Conservation (phyloP, 1,140 invertebrate genomes). For the Melanaphis sacchari region DNA sequence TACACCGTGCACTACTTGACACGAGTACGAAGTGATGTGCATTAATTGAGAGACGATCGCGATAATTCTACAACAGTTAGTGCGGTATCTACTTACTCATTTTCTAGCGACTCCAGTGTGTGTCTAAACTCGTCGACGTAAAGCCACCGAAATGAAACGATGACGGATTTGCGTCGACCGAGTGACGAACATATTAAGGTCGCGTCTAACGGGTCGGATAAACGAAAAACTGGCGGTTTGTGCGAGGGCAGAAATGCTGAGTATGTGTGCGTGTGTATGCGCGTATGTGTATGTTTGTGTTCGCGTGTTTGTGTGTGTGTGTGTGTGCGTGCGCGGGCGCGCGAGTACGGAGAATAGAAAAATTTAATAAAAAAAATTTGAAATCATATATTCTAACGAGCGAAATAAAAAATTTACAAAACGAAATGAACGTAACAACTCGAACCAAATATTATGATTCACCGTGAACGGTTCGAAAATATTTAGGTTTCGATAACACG, state of each 20-base stretch:
- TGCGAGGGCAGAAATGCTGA: not conserved
- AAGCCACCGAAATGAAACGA: not conserved
- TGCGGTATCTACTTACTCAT: conserved; percentile 1
- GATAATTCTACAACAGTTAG: not conserved
- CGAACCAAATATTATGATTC: not conserved
- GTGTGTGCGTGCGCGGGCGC: not conserved
- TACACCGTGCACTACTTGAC: not conserved
- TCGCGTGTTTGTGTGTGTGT: not conserved
- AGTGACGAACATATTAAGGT: not conserved
- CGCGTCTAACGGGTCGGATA: not conserved
- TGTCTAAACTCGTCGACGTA: not conserved
- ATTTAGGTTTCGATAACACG: conserved; percentile 52
- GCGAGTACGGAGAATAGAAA: too few species aligned
- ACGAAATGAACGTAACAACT: not conserved
- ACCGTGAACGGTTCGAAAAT: not conserved
- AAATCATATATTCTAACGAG: not conserved
- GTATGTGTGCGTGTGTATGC: not conserved
- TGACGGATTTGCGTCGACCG: not conserved
- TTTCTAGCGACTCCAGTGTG: not conserved
- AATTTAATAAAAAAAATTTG: not conserved
- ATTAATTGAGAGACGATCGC: not conserved
- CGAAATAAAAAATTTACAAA: not conserved
- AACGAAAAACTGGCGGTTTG: not conserved
- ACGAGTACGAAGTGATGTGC: not conserved
- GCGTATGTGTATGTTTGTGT: not conserved